phyloP scores from a whole-genome alignment of 2,888 invertebrate species.

The Vesta saturnalis region DNA sequence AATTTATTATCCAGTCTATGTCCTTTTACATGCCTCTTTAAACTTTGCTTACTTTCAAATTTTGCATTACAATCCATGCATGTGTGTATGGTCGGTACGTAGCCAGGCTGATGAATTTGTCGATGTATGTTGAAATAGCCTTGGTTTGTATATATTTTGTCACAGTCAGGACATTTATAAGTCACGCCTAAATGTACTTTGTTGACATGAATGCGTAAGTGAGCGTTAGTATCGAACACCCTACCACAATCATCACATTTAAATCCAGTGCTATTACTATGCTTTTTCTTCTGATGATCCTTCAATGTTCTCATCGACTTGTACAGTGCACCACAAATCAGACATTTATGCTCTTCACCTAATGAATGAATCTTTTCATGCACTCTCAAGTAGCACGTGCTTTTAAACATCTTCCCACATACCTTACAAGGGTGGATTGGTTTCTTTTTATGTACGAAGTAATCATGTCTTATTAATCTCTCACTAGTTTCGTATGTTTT shows the following conservation, averaged over 20 bases:
- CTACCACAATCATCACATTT: not conserved
- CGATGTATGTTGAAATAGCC: not conserved
- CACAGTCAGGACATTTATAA: not conserved
- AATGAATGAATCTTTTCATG: too few species aligned
- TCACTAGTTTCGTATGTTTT: too few species aligned
- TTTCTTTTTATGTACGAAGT: too few species aligned
- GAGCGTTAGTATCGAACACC: not conserved
- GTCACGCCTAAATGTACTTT: not conserved
- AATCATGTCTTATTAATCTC: too few species aligned
- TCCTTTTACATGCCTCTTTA: not conserved
- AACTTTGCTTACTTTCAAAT: not conserved
- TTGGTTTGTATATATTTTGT: not conserved
- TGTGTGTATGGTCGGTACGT: too few species aligned
- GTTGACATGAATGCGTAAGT: not conserved
- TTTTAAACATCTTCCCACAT: too few species aligned
- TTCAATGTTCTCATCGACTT: not conserved
- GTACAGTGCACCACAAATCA: not conserved
- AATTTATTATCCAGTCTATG: not conserved
- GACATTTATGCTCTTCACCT: conserved; percentile 33
- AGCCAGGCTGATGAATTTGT: too few species aligned
- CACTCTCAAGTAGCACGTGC: too few species aligned
- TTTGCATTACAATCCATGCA: too few species aligned
- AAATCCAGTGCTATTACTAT: not conserved
- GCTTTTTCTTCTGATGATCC: not conserved
- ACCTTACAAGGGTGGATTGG: too few species aligned